A percentile compares a stretch with the other conserved stretches of the same genome.
phyloP scores from a whole-genome alignment of 2,113 vertebrate genomes.

The Tachycineta bicolor region DNA sequence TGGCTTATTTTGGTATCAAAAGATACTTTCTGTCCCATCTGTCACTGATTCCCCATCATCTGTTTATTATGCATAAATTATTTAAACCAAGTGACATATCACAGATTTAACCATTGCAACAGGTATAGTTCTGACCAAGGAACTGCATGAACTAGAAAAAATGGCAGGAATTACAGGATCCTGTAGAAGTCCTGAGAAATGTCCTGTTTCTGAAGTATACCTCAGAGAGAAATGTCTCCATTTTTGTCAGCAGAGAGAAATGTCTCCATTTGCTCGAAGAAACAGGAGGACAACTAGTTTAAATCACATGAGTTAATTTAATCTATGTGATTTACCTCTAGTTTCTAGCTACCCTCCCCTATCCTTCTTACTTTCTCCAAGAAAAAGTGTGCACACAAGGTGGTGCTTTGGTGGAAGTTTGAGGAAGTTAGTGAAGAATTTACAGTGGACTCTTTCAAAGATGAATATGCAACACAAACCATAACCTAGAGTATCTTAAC shows the following conservation, averaged over 20 bases:
- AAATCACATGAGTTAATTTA: neutral
- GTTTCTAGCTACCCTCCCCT: neutral
- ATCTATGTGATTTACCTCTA: neutral
- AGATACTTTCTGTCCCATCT: neutral
- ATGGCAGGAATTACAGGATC: neutral
- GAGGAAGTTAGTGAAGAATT: neutral
- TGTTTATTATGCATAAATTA: neutral
- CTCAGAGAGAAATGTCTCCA: neutral
- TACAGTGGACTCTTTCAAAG: neutral
- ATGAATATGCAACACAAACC: neutral
- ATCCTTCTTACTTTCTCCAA: neutral
- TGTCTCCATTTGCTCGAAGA: neutral
- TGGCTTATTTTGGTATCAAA: neutral
- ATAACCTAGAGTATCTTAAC: neutral
- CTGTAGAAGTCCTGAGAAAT: neutral
- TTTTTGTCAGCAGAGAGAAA: neutral
- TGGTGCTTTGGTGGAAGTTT: neutral
- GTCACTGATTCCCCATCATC: neutral
- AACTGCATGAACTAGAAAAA: neutral
- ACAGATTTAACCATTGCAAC: neutral
- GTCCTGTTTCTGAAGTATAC: neutral
- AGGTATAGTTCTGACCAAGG: neutral
- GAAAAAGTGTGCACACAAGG: neutral
- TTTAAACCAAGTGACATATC: neutral
- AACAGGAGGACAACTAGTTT: neutral